Conservation (phyloP, 2,113 vertebrate genomes). For the Cryptomyrus ogoouensis region DNA sequence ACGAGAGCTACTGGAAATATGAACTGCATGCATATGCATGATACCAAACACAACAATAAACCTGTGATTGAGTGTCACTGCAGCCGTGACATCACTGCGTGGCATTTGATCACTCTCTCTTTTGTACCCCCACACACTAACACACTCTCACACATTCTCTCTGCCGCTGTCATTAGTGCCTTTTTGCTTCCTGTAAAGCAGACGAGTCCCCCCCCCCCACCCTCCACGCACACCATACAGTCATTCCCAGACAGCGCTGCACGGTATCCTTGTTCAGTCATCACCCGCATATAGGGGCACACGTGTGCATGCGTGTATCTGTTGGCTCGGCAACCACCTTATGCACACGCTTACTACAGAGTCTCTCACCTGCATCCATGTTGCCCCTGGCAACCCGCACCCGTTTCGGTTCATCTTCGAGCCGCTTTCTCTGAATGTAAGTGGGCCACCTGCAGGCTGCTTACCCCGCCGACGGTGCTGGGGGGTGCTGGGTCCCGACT, state of each 20-base stretch:
- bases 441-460: not conserved
- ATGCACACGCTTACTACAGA: not conserved
- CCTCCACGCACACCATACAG: not conserved
- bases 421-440: not conserved
- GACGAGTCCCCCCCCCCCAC: not conserved
- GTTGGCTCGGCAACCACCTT: not conserved
- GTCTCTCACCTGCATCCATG: not conserved
- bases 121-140: not conserved
- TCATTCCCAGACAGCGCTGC: not conserved
- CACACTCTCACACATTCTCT: not conserved
- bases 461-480: not conserved
- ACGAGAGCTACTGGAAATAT: not conserved
- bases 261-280: not conserved
- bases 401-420: not conserved
- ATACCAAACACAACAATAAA: not conserved
- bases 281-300: not conserved
- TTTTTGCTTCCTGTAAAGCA: not conserved
- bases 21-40: not conserved
- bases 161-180: not conserved
- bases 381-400: not conserved
- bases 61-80: not conserved
- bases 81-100: not conserved
- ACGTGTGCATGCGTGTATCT: not conserved
- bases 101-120: not conserved
- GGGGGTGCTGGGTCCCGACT: not conserved